Evolutionary conservation across 2,797 vertebrate genomes (phyloP).

Genomic region (Acanthiza pusilla): DNA sequence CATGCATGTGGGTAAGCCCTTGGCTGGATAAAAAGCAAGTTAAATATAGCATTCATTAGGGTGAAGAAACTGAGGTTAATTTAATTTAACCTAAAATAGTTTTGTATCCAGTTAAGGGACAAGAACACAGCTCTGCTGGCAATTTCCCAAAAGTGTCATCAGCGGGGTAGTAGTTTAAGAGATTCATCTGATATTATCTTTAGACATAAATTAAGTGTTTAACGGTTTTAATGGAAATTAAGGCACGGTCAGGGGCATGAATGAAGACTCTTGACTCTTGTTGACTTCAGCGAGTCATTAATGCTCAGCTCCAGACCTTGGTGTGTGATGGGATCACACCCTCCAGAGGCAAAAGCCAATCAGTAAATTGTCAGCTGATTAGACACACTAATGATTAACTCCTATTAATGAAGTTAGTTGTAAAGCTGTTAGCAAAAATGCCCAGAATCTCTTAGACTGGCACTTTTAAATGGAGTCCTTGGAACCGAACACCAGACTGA

Average conservation of each 20-base stretch:
- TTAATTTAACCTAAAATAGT: background rate
- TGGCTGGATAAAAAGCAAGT: background rate
- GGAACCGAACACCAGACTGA: background rate
- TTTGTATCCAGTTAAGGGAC: background rate
- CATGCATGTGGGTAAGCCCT: background rate
- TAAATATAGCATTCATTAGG: background rate
- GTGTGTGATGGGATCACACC: background rate
- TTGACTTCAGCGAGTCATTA: background rate
- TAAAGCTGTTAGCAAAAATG: background rate
- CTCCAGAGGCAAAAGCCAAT: conserved; percentile 1
- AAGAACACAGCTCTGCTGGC: background rate
- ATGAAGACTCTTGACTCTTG: background rate
- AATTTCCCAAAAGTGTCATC: background rate
- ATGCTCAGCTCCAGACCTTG: background rate
- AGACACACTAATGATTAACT: background rate
- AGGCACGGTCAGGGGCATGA: background rate
- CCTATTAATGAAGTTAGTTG: background rate
- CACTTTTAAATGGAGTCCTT: background rate
- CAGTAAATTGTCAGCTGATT: background rate
- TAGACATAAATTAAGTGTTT: background rate
- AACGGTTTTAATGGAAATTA: conserved; percentile 13
- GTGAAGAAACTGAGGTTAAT: background rate
- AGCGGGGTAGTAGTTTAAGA: background rate
- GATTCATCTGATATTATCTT: background rate
- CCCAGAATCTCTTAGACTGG: background rate